These are phyloP conservation scores for Grantiella picta DNA, from an alignment of 2,113 vertebrate species.

Conservation along the genomic window DNA sequence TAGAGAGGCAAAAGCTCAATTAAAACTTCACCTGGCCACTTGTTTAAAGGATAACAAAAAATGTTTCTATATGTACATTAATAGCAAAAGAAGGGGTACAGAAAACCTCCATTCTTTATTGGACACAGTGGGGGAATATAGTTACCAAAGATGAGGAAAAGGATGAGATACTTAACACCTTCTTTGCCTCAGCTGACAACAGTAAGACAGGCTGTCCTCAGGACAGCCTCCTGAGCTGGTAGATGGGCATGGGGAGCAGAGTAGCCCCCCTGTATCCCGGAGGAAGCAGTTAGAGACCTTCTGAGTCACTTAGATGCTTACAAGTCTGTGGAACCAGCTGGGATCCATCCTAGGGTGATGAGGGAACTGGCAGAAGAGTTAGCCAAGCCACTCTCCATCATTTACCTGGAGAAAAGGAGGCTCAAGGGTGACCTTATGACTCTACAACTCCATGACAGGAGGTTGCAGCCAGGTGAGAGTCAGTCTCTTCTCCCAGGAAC, in stretches of 20 bases:
- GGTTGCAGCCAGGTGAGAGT: neutral
- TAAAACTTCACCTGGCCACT: neutral
- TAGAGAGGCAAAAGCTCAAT: neutral
- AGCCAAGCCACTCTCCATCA: neutral
- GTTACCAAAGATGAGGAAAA: neutral
- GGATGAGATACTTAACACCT: neutral
- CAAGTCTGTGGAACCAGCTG: neutral
- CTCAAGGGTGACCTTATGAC: neutral
- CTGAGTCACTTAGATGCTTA: neutral
- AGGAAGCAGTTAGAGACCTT: neutral
- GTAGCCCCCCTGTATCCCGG: neutral
- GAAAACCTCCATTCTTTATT: neutral
- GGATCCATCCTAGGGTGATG: neutral
- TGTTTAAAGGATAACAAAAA: neutral
- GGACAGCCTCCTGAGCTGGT: neutral
- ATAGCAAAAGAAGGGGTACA: neutral
- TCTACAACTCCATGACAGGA: neutral
- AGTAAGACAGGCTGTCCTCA: neutral
- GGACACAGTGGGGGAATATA: neutral
- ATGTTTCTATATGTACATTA: neutral
- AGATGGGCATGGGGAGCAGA: neutral
- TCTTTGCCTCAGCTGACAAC: neutral
- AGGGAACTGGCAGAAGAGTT: neutral
- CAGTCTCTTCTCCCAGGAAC: neutral
- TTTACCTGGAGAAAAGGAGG: neutral